A percentile compares a stretch with the other conserved stretches of the same genome.
Conservation (phyloP, 2,113 vertebrate species). For the Psophia crepitans region DNA sequence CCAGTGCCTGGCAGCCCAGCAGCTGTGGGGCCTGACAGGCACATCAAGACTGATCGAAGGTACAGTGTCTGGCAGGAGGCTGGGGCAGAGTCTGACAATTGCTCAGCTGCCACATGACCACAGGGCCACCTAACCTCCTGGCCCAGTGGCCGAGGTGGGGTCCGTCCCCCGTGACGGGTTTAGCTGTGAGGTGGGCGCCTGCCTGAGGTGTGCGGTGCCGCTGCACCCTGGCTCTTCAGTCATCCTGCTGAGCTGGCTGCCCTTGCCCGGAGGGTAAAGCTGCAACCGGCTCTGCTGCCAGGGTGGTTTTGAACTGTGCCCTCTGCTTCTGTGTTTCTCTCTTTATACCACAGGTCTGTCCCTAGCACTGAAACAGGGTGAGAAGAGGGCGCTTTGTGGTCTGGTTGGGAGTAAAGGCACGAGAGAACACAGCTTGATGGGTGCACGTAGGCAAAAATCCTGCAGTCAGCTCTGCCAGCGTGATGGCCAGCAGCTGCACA, state of each 20-base stretch:
- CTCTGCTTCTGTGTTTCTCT: not conserved
- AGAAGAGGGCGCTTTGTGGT: not conserved
- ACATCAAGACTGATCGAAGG: not conserved
- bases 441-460: not conserved
- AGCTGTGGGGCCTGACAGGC: fast-evolving
- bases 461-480: not conserved
- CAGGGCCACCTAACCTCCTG: not conserved
- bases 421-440: not conserved
- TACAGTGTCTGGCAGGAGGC: not conserved
- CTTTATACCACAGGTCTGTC: not conserved
- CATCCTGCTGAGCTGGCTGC: not conserved
- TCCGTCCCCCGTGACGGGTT: not conserved
- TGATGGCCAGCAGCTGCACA: not conserved
- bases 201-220: not conserved
- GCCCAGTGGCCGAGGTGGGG: fast-evolving
- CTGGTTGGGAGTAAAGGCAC: not conserved
- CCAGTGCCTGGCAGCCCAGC: not conserved
- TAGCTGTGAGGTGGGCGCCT: not conserved
- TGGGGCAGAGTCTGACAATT: not conserved
- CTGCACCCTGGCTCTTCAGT: not conserved
- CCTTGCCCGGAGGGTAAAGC: not conserved
- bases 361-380: not conserved
- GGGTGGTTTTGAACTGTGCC: not conserved
- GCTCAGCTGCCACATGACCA: not conserved
- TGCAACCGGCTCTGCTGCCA: not conserved